Base-by-base conservation (phyloP, 1,140 invertebrate species). In the Sitobion miscanthi region DNA sequence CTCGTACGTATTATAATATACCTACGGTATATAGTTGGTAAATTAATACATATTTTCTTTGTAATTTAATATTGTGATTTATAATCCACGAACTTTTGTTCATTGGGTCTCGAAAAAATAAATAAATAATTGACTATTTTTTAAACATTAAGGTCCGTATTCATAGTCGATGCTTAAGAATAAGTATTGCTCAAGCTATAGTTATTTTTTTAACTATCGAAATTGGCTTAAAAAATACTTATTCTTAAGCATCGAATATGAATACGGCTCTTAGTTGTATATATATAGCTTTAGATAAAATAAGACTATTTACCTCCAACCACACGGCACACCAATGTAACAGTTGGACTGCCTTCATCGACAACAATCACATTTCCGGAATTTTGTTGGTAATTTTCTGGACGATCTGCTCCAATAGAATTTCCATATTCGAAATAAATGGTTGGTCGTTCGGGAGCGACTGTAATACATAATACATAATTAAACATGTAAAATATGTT, bases 301-400 rank as follows among this genome's bases (percentile, higher is more conserved):
- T 77, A 77, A n/a, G 14, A 77, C 62, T 35, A 77, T 52, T 90
- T 45, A 90, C 89, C 89, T 90, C 89, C 89, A 38, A 45, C 62
- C 17, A 90, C 89, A 38, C 38, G 35, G 38, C 89, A 90, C 89
- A 90, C 89, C 25, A 90, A 69, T 38, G 89, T 90, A n/a, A 90
- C 35, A 20, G 89, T 42, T 47, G 11, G 54, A 30, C 54, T 90
- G 25, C 38, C 89, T 11, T 90, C 89, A 17, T 90, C 89, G 38
- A 90, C 17, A 21, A 69, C 89, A 45, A 90, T 38, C 35, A 90
- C 30, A 7, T 90, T 90, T 45, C n/a, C 57, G 14, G 54, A n/a
- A n/a, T 90, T 25, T n/a, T 69, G 54, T n/a, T 69, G 89, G 35
- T 90, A 62, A 69, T 90, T 69, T 90, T 69, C 54, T 69, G 23